Percentiles rank a stretch among this genome's conserved stretches.
Evolutionary conservation across 2,797 vertebrate genomes (phyloP).

Genomic region (Sebastes oblongus): DNA sequence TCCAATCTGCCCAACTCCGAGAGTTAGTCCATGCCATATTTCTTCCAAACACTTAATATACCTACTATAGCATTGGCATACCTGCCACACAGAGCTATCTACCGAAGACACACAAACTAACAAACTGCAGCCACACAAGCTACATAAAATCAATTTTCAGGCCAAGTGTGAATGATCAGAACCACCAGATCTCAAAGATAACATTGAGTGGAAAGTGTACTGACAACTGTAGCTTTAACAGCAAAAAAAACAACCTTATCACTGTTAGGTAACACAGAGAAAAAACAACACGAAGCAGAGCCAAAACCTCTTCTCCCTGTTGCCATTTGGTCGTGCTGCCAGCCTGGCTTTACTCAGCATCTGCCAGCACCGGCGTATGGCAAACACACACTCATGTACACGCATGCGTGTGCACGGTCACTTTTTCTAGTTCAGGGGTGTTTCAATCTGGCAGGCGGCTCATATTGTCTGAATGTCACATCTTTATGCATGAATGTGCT

Average conservation of each 20-base stretch:
- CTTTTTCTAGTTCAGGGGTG: constrained; percentile 44
- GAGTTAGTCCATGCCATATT: background rate
- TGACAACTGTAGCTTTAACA: background rate
- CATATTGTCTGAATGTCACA: constrained; percentile 57
- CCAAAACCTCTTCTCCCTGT: constrained; percentile 30
- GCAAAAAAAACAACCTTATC: background rate
- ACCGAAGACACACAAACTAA: background rate
- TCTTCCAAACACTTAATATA: background rate
- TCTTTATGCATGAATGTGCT: constrained; percentile 55
- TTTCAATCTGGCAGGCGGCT: constrained; percentile 39
- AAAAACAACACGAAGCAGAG: constrained; percentile 27
- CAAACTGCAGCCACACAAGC: background rate
- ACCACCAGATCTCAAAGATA: background rate
- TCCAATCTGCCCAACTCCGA: background rate
- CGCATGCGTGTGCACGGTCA: background rate
- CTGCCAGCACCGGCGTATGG: constrained; percentile 53
- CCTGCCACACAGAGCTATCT: background rate
- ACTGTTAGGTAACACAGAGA: constrained; percentile 28
- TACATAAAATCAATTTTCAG: background rate
- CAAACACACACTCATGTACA: constrained; percentile 26
- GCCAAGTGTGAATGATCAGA: background rate
- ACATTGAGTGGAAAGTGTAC: background rate
- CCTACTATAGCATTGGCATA: background rate
- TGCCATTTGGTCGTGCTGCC: constrained; percentile 36
- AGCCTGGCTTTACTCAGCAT: constrained; percentile 31